Percentiles rank a stretch among this genome's conserved stretches.
Conservation (phyloP, 2,113 vertebrate species). For the Columbina picui region DNA sequence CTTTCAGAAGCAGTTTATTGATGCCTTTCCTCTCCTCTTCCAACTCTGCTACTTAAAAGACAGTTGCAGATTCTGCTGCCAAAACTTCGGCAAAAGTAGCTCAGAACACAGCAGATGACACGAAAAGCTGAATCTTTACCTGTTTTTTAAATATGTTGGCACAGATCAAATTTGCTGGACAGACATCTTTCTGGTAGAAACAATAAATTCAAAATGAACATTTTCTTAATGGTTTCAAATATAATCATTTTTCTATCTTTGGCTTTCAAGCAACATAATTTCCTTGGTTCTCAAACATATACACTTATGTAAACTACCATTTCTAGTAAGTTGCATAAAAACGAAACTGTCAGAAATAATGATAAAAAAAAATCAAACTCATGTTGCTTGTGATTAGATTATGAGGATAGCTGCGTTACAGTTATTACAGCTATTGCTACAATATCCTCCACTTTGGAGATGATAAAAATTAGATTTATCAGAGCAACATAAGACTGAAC, state of each 20-base stretch:
- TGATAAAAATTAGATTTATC: background rate
- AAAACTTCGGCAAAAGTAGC: background rate
- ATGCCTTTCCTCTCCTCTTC: background rate
- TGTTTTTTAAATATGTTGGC: background rate
- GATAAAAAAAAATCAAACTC: background rate
- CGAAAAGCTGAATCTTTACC: background rate
- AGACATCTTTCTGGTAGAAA: background rate
- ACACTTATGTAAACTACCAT: background rate
- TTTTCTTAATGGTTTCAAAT: background rate
- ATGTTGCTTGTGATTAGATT: background rate
- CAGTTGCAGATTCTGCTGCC: background rate
- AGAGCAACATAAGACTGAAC: background rate
- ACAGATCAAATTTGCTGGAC: background rate
- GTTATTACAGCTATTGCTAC: background rate
- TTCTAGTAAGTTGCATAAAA: background rate
- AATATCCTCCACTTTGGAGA: background rate
- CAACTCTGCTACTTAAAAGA: background rate
- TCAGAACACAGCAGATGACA: background rate
- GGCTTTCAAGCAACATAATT: background rate
- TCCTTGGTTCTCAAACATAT: background rate
- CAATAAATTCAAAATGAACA: background rate
- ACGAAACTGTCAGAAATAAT: background rate
- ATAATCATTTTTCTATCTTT: background rate
- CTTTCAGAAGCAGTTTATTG: background rate
- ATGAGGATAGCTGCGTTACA: background rate